Base-by-base conservation (phyloP, 1,140 invertebrate genomes). In the Halesus radiatus region DNA sequence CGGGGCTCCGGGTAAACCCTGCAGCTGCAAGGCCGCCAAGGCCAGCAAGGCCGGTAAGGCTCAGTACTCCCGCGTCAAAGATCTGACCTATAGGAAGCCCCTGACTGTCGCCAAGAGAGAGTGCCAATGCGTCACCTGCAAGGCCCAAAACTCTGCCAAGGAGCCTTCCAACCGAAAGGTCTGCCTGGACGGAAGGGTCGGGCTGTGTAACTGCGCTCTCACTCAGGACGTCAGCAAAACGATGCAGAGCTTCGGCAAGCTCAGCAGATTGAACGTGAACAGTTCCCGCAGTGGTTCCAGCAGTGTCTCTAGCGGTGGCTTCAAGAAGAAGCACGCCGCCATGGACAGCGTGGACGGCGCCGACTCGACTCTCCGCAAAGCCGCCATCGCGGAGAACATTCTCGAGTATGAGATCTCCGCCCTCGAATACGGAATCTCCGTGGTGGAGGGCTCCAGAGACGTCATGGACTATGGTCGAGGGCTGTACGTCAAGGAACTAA, bases 351-450 rank as follows among this genome's bases (percentile, higher is more conserved):
- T 18, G 52, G 81, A 82, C 74, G 81, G 81, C 6, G 62, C 70
- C 18, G 58, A 58, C 16, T 77, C 81, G 6, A 64, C 70, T n/a
- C 54, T 82, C 10, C 37, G 78, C 8, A 70, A 70, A 7, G 80
- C 80, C 18, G 80, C 80, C 26, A 81, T 81, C 29, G 80, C 80
- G 16, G 80, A 81, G 32, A 81, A 81, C 54, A 54, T 81, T 23
- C 66, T 81, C 13, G 80, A 81, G 37, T 81, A 81, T 37, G 80
- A 81, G 32, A 81, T 81, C 16, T 72, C 75, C 3, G 78, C 88
- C 23, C 84, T 85, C 29, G 87, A 89, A 79, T 88, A 88, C 83
- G 86, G 87, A 56, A 87, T 89, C 32, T 85, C 86, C 22, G 87
- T 88, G 13, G 87, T 87, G 32, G 85, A 86, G 23, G 84, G 86